These are phyloP conservation scores for Crocodylus rhombifer DNA, from an alignment of 2,797 vertebrate species.

Conservation along the genomic window DNA sequence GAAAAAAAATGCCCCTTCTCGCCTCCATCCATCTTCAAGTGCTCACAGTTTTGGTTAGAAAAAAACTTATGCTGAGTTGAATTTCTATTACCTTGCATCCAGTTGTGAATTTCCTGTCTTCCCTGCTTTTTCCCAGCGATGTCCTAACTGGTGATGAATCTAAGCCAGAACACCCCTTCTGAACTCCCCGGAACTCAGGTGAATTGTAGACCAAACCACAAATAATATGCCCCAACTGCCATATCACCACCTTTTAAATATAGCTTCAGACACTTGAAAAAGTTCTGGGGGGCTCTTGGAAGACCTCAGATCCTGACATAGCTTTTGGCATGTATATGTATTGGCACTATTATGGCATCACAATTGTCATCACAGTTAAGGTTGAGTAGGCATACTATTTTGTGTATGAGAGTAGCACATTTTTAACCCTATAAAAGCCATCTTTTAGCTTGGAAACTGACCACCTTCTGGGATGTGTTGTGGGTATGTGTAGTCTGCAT, in stretches of 20 bases:
- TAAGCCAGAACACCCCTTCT: background rate
- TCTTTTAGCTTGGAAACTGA: background rate
- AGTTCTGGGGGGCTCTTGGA: background rate
- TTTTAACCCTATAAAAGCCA: background rate
- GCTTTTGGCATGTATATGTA: background rate
- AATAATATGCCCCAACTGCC: background rate
- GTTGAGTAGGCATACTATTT: background rate
- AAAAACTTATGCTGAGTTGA: background rate
- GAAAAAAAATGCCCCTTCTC: background rate
- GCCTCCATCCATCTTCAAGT: background rate
- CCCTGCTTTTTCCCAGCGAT: background rate
- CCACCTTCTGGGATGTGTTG: too few species aligned
- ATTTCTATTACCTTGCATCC: background rate
- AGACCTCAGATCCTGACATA: background rate
- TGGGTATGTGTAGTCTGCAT: background rate
- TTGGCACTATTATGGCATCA: background rate
- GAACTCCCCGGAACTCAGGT: background rate
- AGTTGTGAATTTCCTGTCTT: background rate
- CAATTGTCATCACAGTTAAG: background rate
- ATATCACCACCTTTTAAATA: background rate
- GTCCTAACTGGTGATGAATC: background rate
- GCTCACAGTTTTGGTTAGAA: background rate
- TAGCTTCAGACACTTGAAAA: background rate
- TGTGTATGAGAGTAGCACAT: background rate
- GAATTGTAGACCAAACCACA: background rate